Evolutionary conservation across 2,888 invertebrate genomes (phyloP).

Genomic region (Sympetrum striolatum): DNA sequence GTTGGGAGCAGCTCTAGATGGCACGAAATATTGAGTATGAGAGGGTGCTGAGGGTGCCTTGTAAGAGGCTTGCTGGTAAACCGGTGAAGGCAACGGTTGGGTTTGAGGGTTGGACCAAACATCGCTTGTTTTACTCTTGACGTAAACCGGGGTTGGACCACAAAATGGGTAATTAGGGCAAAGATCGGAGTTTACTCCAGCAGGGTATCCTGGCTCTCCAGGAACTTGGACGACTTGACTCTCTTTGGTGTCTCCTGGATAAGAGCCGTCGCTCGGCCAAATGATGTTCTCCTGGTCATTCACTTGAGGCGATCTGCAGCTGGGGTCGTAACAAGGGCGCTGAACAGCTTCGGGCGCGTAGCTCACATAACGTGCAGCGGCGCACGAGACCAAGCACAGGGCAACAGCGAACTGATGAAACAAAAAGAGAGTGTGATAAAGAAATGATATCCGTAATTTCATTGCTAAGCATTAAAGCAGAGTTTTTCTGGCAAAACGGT

Average conservation of each 20-base stretch:
- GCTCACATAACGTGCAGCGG: not conserved
- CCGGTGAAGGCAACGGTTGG: too few relatives aligned
- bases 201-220: not conserved
- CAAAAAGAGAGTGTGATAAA: not conserved
- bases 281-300: not conserved
- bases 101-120: not conserved
- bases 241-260: not conserved
- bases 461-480: too few relatives aligned
- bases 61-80: too few relatives aligned
- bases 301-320: not conserved
- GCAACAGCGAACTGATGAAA: not conserved
- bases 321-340: not conserved
- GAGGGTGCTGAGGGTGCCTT: too few relatives aligned
- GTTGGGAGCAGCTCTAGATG: not conserved
- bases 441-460: too few relatives aligned
- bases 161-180: conserved; percentile 23
- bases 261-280: not conserved
- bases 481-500: too few relatives aligned
- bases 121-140: not conserved
- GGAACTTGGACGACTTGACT: not conserved
- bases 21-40: not conserved
- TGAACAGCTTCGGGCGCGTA: not conserved
- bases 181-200: conserved; percentile 5
- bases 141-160: not conserved
- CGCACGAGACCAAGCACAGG: not conserved